phyloP scores from a whole-genome alignment of 1,140 invertebrate species.

The Tetramorium simillimum region DNA sequence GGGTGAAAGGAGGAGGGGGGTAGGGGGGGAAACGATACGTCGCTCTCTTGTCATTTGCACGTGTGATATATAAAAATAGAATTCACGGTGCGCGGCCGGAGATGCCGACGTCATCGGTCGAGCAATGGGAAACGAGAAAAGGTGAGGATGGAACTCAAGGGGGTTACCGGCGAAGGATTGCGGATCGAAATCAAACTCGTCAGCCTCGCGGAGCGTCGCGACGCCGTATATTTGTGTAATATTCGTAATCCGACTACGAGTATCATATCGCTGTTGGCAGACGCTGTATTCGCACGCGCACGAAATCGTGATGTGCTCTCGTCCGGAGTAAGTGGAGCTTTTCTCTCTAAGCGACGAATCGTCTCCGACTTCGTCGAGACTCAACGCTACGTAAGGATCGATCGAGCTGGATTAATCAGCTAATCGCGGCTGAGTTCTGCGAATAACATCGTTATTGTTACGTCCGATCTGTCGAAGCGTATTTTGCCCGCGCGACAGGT shows the following conservation, averaged over 20 bases:
- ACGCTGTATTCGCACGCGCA: conserved; percentile 39
- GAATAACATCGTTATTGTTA: conserved; percentile 17
- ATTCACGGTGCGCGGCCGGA: conserved; percentile 39
- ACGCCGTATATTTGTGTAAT: neutral
- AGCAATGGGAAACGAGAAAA: neutral
- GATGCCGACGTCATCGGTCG: conserved; percentile 15
- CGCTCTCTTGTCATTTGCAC: conserved; percentile 48
- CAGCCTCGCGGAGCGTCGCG: neutral
- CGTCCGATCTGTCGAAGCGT: too few species aligned
- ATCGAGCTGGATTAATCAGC: conserved; percentile 46
- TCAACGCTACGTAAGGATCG: conserved; percentile 49
- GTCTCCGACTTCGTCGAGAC: conserved; percentile 46
- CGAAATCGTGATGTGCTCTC: conserved; percentile 18
- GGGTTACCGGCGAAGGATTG: neutral
- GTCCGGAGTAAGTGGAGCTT: neutral
- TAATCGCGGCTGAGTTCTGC: conserved; percentile 38
- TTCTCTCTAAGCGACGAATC: conserved; percentile 45
- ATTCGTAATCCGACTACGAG: conserved; percentile 42
- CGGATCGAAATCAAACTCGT: conserved; percentile 24
- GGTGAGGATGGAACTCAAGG: neutral
- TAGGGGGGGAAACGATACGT: conserved; percentile 17
- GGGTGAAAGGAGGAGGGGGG: neutral
- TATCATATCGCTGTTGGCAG: conserved; percentile 59
- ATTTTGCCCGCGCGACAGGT: neutral
- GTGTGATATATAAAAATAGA: conserved; percentile 65